Evolutionary conservation across 2,113 vertebrate genomes (phyloP).

Genomic region (Petaurus breviceps): DNA sequence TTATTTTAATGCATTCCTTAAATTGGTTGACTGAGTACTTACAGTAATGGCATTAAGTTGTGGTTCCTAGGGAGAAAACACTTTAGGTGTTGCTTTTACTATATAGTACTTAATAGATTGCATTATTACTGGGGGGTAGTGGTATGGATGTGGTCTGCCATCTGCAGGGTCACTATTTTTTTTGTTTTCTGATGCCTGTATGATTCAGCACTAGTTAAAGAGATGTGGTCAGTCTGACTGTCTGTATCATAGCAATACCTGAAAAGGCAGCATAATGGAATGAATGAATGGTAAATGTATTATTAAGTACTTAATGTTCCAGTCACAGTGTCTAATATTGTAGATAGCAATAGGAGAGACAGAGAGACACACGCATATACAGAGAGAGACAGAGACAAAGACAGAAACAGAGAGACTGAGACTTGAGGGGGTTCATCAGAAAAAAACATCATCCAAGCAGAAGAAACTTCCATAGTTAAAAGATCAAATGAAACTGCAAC

Average conservation of each 20-base stretch:
- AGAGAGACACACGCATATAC: too few species aligned
- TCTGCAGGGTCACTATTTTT: neutral
- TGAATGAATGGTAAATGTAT: neutral
- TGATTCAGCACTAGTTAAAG: neutral
- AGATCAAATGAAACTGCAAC: neutral
- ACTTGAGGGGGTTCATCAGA: neutral
- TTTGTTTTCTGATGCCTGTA: neutral
- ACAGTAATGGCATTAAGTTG: constrained; percentile 20
- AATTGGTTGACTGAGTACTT: constrained; percentile 35
- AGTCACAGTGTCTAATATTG: neutral
- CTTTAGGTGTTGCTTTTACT: constrained; percentile 24
- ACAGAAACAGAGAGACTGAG: neutral
- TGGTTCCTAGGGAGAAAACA: constrained; percentile 38
- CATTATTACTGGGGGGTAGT: neutral
- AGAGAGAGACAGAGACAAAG: neutral
- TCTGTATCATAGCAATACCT: neutral
- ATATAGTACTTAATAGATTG: neutral
- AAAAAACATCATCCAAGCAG: neutral
- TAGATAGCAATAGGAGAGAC: neutral
- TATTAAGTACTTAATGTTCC: neutral
- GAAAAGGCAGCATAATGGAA: neutral
- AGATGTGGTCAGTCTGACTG: neutral
- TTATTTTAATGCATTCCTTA: constrained; percentile 50
- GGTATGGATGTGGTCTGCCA: neutral
- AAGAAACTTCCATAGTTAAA: neutral